These are phyloP conservation scores for Lochmaea crataegi DNA, from an alignment of 2,888 invertebrate genomes.

Conservation along the genomic window DNA sequence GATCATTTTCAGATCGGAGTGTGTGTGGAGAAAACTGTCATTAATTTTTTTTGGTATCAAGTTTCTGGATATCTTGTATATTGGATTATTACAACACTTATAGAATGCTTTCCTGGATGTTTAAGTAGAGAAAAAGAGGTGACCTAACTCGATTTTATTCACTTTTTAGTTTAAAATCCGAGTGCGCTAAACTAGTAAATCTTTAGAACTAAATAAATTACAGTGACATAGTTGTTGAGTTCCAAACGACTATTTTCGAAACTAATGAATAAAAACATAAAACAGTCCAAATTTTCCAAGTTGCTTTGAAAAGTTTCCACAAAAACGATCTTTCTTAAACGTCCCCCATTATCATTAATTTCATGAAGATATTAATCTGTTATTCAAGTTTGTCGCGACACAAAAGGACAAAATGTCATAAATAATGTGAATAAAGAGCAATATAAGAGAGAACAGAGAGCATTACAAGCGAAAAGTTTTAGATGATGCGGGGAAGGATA, in stretches of 20 bases:
- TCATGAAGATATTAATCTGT: constrained; percentile 46
- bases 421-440: constrained; percentile 47
- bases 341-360: constrained; percentile 33
- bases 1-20: too few relatives aligned
- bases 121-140: too few relatives aligned
- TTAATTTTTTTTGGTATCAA: too few relatives aligned
- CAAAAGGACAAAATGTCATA: constrained; percentile 45
- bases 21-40: too few relatives aligned
- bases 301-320: constrained; percentile 27
- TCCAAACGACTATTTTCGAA: constrained; percentile 6
- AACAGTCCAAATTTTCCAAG: constrained; percentile 19
- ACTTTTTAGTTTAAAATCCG: background rate
- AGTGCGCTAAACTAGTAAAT: background rate
- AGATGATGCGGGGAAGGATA: constrained; percentile 45
- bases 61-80: too few relatives aligned
- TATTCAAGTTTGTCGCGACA: constrained; percentile 43
- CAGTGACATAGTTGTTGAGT: constrained; percentile 1
- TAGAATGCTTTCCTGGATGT: too few relatives aligned
- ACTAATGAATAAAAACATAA: constrained; percentile 31
- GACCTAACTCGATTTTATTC: too few relatives aligned
- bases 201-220: background rate
- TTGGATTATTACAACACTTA: too few relatives aligned
- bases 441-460: constrained; percentile 46
- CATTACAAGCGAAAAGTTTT: constrained; percentile 48
- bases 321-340: constrained; percentile 31